phyloP scores from a whole-genome alignment of 2,888 invertebrate species.

The Thysanoteuthis rhombus region DNA sequence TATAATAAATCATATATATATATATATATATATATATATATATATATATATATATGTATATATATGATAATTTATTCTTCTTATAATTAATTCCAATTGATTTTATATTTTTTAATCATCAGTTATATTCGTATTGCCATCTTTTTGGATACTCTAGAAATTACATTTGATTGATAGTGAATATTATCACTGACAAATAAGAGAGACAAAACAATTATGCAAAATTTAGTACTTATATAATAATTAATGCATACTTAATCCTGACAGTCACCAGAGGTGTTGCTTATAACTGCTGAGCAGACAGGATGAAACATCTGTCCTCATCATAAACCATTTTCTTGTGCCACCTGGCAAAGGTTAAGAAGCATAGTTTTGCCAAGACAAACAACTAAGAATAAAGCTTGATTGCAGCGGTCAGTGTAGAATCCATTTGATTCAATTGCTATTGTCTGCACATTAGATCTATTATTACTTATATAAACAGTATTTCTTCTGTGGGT shows the following conservation, averaged over 20 bases:
- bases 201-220: not conserved
- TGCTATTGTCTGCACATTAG: not conserved
- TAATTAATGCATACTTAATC: not conserved
- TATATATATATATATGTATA: too few species aligned
- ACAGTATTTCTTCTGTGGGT: not conserved
- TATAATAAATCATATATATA: too few species aligned
- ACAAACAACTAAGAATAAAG: not conserved
- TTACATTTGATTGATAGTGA: not conserved
- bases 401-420: not conserved
- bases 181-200: not conserved
- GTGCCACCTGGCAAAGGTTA: not conserved
- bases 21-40: too few species aligned
- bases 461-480: not conserved
- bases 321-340: not conserved
- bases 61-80: not conserved
- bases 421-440: not conserved
- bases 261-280: not conserved
- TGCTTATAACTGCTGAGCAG: not conserved
- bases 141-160: not conserved
- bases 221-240: not conserved
- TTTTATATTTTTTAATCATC: not conserved
- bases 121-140: not conserved
- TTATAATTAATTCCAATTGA: not conserved
- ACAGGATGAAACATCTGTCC: not conserved
- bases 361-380: not conserved